Percentiles rank a stretch among this genome's conserved stretches.
These are phyloP conservation scores for Poeciliopsis gracilis DNA, from an alignment of 2,797 vertebrate species.

Conservation along the genomic window DNA sequence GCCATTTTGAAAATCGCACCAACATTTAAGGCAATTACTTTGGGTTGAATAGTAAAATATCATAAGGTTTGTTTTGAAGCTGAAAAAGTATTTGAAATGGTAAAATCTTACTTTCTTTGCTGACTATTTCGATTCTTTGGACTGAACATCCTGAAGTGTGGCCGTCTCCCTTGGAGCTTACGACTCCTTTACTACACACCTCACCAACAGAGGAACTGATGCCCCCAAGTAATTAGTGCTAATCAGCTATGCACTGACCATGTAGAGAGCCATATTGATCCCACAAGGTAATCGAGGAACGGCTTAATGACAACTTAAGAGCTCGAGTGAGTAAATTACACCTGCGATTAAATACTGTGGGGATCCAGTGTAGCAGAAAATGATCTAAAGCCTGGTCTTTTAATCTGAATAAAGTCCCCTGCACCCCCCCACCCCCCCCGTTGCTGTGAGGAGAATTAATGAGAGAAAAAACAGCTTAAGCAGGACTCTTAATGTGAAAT, in stretches of 20 bases:
- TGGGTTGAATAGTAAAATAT: neutral
- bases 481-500: neutral
- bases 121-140: neutral
- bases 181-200: slow-evolving; percentile 9
- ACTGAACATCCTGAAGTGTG: neutral
- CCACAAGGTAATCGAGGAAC: slow-evolving; percentile 59
- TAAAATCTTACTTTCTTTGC: neutral
- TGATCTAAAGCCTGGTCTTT: neutral
- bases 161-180: slow-evolving; percentile 15
- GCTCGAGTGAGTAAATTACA: slow-evolving; percentile 55
- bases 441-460: neutral
- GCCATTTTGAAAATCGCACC: slow-evolving; percentile 45
- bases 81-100: neutral
- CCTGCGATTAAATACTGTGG: slow-evolving; percentile 39
- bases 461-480: neutral
- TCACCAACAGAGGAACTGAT: slow-evolving; percentile 29
- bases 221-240: slow-evolving; percentile 59
- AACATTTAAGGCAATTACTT: neutral
- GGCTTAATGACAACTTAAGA: slow-evolving; percentile 65
- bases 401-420: neutral
- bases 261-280: slow-evolving; percentile 62
- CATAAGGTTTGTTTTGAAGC: neutral
- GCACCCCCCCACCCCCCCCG: too few relatives aligned
- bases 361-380: slow-evolving; percentile 33
- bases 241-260: slow-evolving; percentile 58